A percentile compares a stretch with the other conserved stretches of the same genome.
These are phyloP conservation scores for Manduca sexta DNA, from an alignment of 1,140 invertebrate genomes.

Conservation along the genomic window DNA sequence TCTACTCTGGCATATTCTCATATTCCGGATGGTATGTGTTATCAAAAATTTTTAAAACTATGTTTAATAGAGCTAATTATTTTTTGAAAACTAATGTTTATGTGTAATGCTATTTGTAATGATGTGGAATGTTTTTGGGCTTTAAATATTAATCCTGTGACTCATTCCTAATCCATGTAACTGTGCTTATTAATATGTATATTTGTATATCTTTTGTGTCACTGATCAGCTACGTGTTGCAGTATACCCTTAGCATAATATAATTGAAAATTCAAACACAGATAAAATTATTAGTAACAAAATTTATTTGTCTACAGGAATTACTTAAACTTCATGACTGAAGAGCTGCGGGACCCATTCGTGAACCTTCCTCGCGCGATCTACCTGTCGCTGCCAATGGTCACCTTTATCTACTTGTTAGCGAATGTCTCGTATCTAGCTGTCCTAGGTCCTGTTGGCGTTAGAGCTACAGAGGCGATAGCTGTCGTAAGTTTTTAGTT, in stretches of 20 bases:
- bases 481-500: conserved; percentile 91
- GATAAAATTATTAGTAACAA: not conserved
- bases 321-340: conserved; percentile 98
- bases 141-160: no score
- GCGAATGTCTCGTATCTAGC: conserved; percentile 96
- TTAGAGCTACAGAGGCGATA: conserved; percentile 91
- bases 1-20: conserved; percentile 97
- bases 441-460: conserved; percentile 87
- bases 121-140: no score
- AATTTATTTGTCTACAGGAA: conserved; percentile 77
- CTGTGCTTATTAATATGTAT: no score
- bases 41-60: not conserved
- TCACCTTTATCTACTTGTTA: conserved; percentile 93
- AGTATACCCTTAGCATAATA: no score
- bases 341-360: conserved; percentile 95
- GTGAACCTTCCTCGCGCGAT: conserved; percentile 96
- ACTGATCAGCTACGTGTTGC: no score
- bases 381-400: conserved; percentile 92
- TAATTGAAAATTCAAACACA: no score
- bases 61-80: not conserved
- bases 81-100: no score
- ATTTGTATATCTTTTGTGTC: no score
- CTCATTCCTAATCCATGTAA: no score
- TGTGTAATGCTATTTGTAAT: no score
- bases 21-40: conserved; percentile 92